Evolutionary conservation across 37 sponge, comb jelly and placozoan genomes (phyloP).

Genomic region (Petrosia ficiformis): DNA sequence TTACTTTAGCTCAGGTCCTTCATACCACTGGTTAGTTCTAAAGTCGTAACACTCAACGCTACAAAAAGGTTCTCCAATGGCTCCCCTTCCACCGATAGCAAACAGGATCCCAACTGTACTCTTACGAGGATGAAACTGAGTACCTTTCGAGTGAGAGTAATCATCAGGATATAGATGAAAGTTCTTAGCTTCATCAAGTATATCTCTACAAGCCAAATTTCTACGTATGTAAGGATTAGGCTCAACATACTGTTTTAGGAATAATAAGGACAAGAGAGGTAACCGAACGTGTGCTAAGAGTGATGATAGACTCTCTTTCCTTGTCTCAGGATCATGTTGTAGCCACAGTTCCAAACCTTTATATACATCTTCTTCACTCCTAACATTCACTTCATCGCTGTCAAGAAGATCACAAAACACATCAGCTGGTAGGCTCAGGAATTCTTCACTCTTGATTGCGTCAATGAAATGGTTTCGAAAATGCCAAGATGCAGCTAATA

Average conservation of each 20-base stretch:
- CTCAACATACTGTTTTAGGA: conserved; percentile 68
- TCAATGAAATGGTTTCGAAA: conserved; percentile 84
- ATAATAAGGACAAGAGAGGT: conserved; percentile 73
- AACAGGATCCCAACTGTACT: conserved; percentile 82
- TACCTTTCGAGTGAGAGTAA: conserved; percentile 15
- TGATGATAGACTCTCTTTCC: conserved; percentile 35
- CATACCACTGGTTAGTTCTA: conserved; percentile 81
- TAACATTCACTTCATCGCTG: conserved; percentile 73
- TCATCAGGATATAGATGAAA: conserved; percentile 73
- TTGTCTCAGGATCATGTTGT: conserved; percentile 32
- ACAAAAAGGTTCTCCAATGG: conserved; percentile 78
- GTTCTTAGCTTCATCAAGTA: conserved; percentile 87
- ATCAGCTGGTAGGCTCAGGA: conserved; percentile 39
- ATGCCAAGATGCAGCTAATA: conserved; percentile 50
- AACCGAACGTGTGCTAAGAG: conserved; percentile 68
- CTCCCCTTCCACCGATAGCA: conserved; percentile 92
- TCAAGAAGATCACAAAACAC: conserved; percentile 57
- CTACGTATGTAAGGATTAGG: conserved; percentile 49
- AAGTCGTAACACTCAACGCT: conserved; percentile 93
- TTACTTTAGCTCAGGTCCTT: conserved; percentile 53
- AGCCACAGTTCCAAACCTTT: conserved; percentile 66
- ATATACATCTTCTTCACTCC: conserved; percentile 70
- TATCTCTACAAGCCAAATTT: conserved; percentile 72
- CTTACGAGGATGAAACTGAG: conserved; percentile 65
- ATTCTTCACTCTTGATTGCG: conserved; percentile 82